Conservation (phyloP, 2,113 vertebrate genomes). For the Phrynosoma blainvillii region DNA sequence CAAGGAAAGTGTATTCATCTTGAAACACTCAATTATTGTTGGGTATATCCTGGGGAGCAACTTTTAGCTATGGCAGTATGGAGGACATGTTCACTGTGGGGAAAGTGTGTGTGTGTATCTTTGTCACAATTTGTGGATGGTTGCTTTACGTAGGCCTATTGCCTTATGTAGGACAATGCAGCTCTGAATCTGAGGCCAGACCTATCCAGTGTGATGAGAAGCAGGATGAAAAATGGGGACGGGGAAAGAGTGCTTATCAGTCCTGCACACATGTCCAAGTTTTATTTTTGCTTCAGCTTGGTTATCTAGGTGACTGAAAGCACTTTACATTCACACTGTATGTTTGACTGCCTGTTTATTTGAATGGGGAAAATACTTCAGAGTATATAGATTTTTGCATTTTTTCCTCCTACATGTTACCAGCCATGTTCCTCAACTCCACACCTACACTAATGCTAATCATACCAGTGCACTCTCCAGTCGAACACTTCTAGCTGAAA, state of each 20-base stretch:
- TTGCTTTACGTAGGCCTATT: too few species aligned
- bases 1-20: not conserved
- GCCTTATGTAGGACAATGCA: not conserved
- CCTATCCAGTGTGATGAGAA: not conserved
- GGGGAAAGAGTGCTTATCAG: not conserved
- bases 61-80: not conserved
- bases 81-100: too few species aligned
- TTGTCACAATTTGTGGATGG: too few species aligned
- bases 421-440: not conserved
- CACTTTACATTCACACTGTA: not conserved
- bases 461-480: not conserved
- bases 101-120: too few species aligned
- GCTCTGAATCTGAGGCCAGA: not conserved
- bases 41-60: not conserved
- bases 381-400: too few species aligned
- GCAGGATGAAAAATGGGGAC: not conserved
- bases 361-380: too few species aligned
- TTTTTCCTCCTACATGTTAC: not conserved
- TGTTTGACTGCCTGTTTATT: not conserved
- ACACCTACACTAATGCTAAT: not conserved
- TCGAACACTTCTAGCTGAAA: not conserved
- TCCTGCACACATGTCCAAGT: not conserved
- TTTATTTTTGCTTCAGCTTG: too few species aligned
- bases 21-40: not conserved
- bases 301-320: not conserved